A percentile compares a stretch with the other conserved stretches of the same genome.
phyloP scores from a whole-genome alignment of 2,113 vertebrate genomes.

The Pachycephala philippinensis region DNA sequence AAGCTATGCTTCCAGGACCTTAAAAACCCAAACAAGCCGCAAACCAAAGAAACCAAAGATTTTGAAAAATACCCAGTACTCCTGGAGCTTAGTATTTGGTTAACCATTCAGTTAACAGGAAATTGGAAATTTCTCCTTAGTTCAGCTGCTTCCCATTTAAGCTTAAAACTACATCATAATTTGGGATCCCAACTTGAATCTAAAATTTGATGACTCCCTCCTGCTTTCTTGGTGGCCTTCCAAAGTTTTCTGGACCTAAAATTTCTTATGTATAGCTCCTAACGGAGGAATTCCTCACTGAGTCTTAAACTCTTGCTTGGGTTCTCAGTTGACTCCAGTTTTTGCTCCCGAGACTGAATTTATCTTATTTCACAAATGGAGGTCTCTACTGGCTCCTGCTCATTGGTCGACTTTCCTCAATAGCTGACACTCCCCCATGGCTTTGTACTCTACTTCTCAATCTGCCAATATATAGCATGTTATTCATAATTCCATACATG shows the following conservation, averaged over 20 bases:
- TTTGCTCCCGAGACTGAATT: neutral
- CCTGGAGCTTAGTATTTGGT: neutral
- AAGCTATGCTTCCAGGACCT: neutral
- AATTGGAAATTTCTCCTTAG: neutral
- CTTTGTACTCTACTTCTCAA: neutral
- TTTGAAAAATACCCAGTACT: neutral
- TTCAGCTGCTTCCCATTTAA: neutral
- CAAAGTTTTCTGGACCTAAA: conserved; percentile 1
- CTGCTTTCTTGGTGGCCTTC: neutral
- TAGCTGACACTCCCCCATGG: neutral
- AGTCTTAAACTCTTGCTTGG: neutral
- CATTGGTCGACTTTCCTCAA: neutral
- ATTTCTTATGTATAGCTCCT: neutral
- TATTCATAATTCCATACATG: neutral
- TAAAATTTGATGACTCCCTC: neutral
- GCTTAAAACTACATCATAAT: neutral
- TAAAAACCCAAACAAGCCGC: neutral
- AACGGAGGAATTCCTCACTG: neutral
- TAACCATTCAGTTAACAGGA: neutral
- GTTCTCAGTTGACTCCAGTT: neutral
- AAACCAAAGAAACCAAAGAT: neutral
- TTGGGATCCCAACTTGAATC: neutral
- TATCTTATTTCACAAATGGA: neutral
- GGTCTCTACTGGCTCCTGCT: neutral
- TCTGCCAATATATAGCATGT: neutral